A percentile compares a stretch with the other conserved stretches of the same genome.
phyloP scores from a whole-genome alignment of 2,113 vertebrate genomes.

The Malaclemys terrapin region DNA sequence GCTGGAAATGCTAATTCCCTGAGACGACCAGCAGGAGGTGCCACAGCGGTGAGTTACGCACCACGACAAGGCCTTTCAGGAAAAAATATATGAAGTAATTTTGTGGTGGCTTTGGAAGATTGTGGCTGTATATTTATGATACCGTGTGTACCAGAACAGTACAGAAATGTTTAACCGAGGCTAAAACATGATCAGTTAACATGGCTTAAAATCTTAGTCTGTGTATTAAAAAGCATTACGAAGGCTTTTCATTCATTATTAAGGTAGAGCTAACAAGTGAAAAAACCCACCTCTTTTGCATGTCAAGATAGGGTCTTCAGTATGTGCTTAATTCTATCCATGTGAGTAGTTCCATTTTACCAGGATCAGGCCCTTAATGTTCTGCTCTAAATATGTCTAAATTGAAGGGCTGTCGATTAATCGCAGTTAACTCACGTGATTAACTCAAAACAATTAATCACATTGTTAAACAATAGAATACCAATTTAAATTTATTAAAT shows the following conservation, averaged over 20 bases:
- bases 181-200: neutral
- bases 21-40: too few relatives aligned
- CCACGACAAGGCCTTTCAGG: neutral
- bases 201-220: neutral
- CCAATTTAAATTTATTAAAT: too few relatives aligned
- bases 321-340: neutral
- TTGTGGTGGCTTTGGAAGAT: constrained; percentile 20
- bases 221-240: neutral
- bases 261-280: neutral
- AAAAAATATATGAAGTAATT: constrained; percentile 30
- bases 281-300: neutral
- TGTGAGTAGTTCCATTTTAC: neutral
- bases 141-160: neutral
- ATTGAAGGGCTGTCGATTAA: neutral
- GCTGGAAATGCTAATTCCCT: too few relatives aligned
- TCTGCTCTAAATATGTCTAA: neutral
- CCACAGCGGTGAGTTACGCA: too few relatives aligned
- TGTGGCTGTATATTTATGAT: neutral
- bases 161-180: neutral
- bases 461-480: too few relatives aligned
- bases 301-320: neutral
- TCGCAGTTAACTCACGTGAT: too few relatives aligned
- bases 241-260: neutral
- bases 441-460: too few relatives aligned
- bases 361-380: neutral